phyloP scores from a whole-genome alignment of 2,113 vertebrate species.

The Hypocryptadius cinnamomeus region DNA sequence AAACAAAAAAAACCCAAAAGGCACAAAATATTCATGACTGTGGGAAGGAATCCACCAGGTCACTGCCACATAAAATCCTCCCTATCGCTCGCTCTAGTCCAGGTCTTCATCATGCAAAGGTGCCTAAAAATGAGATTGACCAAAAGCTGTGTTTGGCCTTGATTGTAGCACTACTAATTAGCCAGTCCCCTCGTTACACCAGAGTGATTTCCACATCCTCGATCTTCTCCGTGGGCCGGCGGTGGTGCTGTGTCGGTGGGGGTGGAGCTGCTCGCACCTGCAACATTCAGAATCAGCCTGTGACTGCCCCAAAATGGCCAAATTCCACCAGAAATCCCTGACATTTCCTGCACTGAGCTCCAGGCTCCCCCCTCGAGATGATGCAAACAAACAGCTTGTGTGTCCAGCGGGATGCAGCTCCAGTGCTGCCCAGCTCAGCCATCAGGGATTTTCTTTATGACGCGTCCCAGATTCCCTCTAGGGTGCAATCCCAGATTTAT shows the following conservation, averaged over 20 bases:
- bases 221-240: conserved; percentile 83
- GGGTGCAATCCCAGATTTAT: neutral
- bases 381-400: rapidly evolving
- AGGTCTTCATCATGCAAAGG: conserved; percentile 77
- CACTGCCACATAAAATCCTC: conserved; percentile 44
- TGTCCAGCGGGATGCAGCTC: neutral
- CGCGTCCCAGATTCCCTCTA: neutral
- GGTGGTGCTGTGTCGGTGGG: conserved; percentile 87
- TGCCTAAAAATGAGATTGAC: conserved; percentile 66
- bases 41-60: conserved; percentile 50
- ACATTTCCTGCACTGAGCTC: rapidly evolving
- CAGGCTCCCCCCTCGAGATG: rapidly evolving
- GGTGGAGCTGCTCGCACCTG: conserved; percentile 96
- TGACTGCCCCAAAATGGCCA: neutral
- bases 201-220: conserved; percentile 98
- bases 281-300: neutral
- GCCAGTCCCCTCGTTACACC: conserved; percentile 74
- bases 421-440: rapidly evolving
- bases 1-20: conserved; percentile 44
- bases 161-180: conserved; percentile 55
- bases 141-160: conserved; percentile 59
- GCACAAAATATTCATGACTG: conserved; percentile 69
- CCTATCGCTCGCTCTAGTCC: conserved; percentile 39
- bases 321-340: neutral
- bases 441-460: rapidly evolving